Evolutionary conservation across 2,113 vertebrate genomes (phyloP).

Genomic region (Hirundichthys speculiger): DNA sequence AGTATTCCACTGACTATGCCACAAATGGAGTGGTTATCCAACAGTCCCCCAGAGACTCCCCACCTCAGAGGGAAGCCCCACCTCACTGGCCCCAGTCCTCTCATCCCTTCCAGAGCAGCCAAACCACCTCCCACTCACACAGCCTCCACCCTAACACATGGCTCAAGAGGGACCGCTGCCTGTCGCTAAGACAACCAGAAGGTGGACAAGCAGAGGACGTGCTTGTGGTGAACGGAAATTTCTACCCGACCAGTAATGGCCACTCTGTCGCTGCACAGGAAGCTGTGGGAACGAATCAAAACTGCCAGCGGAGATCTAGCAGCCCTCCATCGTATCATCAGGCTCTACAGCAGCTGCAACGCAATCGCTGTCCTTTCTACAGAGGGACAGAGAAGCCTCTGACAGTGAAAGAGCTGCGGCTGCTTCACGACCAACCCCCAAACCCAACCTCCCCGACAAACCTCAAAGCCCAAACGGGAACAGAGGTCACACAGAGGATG

Average conservation of each 20-base stretch:
- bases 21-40: constrained; percentile 70
- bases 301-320: constrained; percentile 34
- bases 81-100: constrained; percentile 51
- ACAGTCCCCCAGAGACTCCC: constrained; percentile 55
- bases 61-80: constrained; percentile 48
- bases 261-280: constrained; percentile 4
- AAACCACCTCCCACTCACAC: constrained; percentile 62
- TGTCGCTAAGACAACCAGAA: constrained; percentile 78
- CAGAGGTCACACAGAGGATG: constrained; percentile 18
- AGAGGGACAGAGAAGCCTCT: constrained; percentile 54
- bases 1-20: constrained; percentile 88
- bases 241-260: constrained; percentile 21
- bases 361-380: constrained; percentile 64
- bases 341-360: constrained; percentile 66
- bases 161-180: constrained; percentile 81
- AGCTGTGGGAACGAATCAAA: background rate
- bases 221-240: constrained; percentile 34
- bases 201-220: constrained; percentile 50
- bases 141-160: constrained; percentile 83
- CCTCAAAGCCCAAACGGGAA: constrained; percentile 27
- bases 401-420: constrained; percentile 60
- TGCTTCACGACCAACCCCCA: constrained; percentile 43
- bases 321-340: constrained; percentile 74
- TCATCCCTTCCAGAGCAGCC: constrained; percentile 62
- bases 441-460: background rate